These are phyloP conservation scores for Stictonetta naevosa DNA, from an alignment of 2,113 vertebrate genomes.

Conservation along the genomic window DNA sequence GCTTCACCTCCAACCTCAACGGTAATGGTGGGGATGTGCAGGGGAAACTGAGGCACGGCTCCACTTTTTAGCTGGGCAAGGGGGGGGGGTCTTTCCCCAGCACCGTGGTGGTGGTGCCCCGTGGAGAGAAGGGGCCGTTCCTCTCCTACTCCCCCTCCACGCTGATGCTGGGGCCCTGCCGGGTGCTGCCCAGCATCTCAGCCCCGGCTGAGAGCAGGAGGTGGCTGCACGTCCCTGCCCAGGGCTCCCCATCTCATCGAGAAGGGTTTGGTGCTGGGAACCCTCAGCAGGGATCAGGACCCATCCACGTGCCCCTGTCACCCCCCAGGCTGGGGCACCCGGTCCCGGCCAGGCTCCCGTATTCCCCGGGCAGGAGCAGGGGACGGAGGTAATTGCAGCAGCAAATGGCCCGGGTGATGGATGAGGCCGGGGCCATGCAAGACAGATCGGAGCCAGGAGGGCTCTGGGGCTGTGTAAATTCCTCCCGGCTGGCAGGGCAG, in stretches of 20 bases:
- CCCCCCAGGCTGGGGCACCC: not conserved
- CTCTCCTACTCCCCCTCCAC: too few species aligned
- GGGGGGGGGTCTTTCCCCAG: rapidly evolving
- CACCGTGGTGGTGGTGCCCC: not conserved
- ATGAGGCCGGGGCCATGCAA: not conserved
- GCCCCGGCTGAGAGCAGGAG: not conserved
- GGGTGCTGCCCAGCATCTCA: not conserved
- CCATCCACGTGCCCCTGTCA: too few species aligned
- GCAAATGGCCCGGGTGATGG: not conserved
- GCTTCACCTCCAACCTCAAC: slow-evolving; percentile 93
- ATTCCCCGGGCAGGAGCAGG: not conserved
- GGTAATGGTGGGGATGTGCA: slow-evolving; percentile 62
- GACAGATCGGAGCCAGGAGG: not conserved
- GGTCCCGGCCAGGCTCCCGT: too few species aligned
- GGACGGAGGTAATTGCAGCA: not conserved
- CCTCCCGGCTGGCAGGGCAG: not conserved
- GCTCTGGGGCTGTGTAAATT: not conserved
- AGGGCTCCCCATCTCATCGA: too few species aligned
- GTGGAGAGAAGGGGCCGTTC: not conserved
- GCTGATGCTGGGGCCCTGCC: too few species aligned
- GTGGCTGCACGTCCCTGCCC: rapidly evolving
- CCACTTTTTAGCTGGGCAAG: rapidly evolving
- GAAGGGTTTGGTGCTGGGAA: rapidly evolving
- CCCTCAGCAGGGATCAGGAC: not conserved
- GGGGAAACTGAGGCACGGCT: not conserved